phyloP scores from a whole-genome alignment of 2,888 invertebrate genomes.

The Lordiphosa andalusiaca region DNA sequence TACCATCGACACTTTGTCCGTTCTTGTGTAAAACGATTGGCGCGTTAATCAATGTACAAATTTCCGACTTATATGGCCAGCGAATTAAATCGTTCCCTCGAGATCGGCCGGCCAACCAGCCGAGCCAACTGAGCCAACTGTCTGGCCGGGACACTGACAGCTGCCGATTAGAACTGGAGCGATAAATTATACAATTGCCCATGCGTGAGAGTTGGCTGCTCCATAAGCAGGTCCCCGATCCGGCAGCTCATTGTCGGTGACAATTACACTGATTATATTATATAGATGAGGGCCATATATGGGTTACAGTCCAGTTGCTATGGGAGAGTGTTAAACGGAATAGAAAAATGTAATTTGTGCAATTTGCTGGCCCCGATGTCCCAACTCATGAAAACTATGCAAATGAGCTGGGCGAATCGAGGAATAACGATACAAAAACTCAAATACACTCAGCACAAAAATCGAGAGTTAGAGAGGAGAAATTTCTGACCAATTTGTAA shows the following conservation, averaged over 20 bases:
- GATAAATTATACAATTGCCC: constrained; percentile 76
- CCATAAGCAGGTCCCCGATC: constrained; percentile 49
- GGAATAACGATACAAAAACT: constrained; percentile 17
- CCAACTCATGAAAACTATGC: constrained; percentile 47
- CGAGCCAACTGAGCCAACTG: constrained; percentile 12
- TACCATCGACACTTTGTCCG: constrained; percentile 60
- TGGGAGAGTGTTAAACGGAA: constrained; percentile 53
- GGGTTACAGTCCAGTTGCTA: constrained; percentile 31
- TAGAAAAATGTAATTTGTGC: constrained; percentile 48
- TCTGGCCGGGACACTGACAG: constrained; percentile 64
- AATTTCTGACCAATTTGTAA: no score
- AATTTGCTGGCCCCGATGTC: constrained; percentile 54
- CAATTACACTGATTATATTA: constrained; percentile 75
- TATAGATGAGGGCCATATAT: constrained; percentile 70
- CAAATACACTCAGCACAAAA: no score
- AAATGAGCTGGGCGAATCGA: constrained; percentile 40
- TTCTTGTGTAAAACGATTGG: constrained; percentile 73
- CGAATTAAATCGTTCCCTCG: constrained; percentile 79
- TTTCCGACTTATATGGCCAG: constrained; percentile 74
- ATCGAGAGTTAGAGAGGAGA: no score
- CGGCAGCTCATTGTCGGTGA: constrained; percentile 60
- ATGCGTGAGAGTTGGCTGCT: constrained; percentile 60
- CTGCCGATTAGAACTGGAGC: constrained; percentile 75
- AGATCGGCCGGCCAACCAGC: constrained; percentile 56
- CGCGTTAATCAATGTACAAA: constrained; percentile 77